These are phyloP conservation scores for Dipodomys merriami DNA, from an alignment of 2,113 vertebrate species.

Conservation along the genomic window DNA sequence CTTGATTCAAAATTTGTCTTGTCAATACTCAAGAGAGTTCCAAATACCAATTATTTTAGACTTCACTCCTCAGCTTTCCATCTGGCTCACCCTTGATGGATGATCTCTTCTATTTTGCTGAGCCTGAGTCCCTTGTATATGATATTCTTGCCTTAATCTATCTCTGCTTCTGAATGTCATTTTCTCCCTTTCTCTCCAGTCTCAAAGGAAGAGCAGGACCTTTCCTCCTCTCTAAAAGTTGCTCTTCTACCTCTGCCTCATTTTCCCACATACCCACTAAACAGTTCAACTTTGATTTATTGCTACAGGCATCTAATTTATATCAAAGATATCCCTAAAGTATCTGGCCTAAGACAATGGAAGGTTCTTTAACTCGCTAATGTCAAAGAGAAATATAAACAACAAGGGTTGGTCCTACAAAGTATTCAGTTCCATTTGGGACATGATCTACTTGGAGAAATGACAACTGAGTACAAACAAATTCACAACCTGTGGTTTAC, in stretches of 20 bases:
- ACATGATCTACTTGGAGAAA: slow-evolving; percentile 16
- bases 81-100: neutral
- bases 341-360: neutral
- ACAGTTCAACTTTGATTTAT: neutral
- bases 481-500: neutral
- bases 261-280: neutral
- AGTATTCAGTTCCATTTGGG: neutral
- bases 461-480: neutral
- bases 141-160: neutral
- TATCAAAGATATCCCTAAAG: neutral
- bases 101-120: slow-evolving; percentile 8
- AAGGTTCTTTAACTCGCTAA: neutral
- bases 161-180: neutral
- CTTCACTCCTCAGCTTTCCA: neutral
- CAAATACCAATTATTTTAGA: slow-evolving; percentile 2
- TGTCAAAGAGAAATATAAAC: neutral
- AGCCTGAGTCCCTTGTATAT: neutral
- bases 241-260: slow-evolving; percentile 33
- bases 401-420: neutral
- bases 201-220: neutral
- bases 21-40: neutral
- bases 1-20: slow-evolving; percentile 32
- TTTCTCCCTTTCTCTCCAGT: neutral
- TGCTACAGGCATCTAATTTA: neutral
- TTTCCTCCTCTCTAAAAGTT: slow-evolving; percentile 12